Evolutionary conservation across 2,888 invertebrate genomes (phyloP), one percentile per base, ranked within the genome.

Genomic region (Mycalesis mineus): DNA sequence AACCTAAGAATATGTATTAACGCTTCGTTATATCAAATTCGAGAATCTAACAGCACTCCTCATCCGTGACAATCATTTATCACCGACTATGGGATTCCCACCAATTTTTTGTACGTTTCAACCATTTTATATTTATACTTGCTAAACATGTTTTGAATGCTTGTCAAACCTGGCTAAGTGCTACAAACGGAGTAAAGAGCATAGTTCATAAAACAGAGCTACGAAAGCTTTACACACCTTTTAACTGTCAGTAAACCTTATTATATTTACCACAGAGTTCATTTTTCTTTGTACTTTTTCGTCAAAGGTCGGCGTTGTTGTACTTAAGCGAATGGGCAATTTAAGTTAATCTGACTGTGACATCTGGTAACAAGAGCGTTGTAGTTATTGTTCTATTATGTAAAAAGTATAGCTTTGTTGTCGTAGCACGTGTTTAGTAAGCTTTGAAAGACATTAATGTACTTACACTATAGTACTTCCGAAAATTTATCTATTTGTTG

Each of bases 301-400:
- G 22, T 33, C 28, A n/a, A 42, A 44, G 40, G 55, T 28, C 45
- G 58, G 51, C 57, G 47, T 33, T 57, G 58, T 55, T 61, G 58
- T 62, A 57, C 51, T 57, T 53, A 61, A 58, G 58, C 62, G 79
- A 82, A 84, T 83, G 78, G 79, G 71, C 75, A 71, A 78, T 81
- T 81, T 76, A 69, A 69, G 45, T 62, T 72, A 76, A 86, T 87
- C 87, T 73, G 45, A 45, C 50, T 60, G 70, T 77, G 76, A 74
- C 75, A 87, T 87, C 86, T 74, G 54, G 62, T 66, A 66, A 77
- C 75, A 64, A 75, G 71, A 68, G 65, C 60, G 47, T 72, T 68
- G 66, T 74, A 62, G 62, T 74, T 76, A 75, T 76, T 66, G 71
- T 69, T 64, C 57, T 64, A 74, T 80, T 78, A 77, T 78, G 70